Conservation (phyloP, 2,888 invertebrate species). For the Halictus quadricinctus region DNA sequence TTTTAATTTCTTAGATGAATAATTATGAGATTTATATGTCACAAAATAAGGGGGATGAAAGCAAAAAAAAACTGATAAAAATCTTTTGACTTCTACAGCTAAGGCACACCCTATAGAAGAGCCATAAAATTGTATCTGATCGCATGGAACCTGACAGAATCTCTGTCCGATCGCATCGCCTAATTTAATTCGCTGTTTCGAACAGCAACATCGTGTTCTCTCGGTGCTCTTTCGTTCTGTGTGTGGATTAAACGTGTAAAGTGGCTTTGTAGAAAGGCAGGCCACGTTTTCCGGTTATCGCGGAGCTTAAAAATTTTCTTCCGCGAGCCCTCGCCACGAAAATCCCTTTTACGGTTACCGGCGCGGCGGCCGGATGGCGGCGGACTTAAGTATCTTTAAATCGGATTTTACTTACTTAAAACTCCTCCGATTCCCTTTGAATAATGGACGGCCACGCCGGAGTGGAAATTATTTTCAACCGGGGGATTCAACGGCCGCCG, state of each 20-base stretch:
- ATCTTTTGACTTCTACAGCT: too few species aligned
- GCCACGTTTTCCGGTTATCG: background rate
- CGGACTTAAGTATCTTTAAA: slow-evolving; percentile 39
- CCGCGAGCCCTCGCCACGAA: slow-evolving; percentile 9
- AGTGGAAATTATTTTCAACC: slow-evolving; percentile 19
- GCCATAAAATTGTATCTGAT: background rate
- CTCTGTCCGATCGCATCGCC: background rate
- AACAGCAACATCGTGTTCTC: background rate
- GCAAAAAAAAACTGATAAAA: too few species aligned
- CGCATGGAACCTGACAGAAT: background rate
- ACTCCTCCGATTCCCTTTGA: slow-evolving; percentile 41
- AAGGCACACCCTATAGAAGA: too few species aligned
- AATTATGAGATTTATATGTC: too few species aligned
- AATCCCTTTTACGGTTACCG: background rate
- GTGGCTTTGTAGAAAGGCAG: background rate
- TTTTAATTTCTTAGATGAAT: too few species aligned
- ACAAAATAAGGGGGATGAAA: too few species aligned
- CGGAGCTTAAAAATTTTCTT: slow-evolving; percentile 27
- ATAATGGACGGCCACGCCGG: slow-evolving; percentile 23
- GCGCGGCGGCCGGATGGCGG: background rate
- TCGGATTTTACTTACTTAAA: slow-evolving; percentile 32
- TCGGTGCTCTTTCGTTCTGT: background rate
- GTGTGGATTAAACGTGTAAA: slow-evolving; percentile 8
- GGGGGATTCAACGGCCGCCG: background rate
- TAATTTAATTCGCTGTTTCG: background rate